These are phyloP conservation scores for Ceyx erithaca DNA, from an alignment of 2,797 vertebrate genomes.

Conservation along the genomic window DNA sequence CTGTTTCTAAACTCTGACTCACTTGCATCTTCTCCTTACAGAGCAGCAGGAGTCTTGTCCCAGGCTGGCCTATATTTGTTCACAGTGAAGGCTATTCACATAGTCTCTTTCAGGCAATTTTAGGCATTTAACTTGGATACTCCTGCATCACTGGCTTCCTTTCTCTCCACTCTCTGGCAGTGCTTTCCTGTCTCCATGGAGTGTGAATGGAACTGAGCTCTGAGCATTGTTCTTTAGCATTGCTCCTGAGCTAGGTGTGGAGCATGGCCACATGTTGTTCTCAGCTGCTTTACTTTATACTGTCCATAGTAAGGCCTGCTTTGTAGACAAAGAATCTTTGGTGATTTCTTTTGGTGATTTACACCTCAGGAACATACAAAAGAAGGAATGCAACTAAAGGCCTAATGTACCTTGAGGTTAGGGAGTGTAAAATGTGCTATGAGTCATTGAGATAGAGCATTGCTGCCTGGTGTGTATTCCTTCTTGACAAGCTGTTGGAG, in stretches of 20 bases:
- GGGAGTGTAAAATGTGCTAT: neutral
- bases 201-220: neutral
- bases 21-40: constrained; percentile 35
- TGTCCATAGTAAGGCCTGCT: neutral
- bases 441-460: neutral
- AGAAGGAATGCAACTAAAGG: neutral
- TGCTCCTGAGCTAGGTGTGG: neutral
- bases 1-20: constrained; percentile 59
- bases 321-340: neutral
- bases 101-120: constrained; percentile 30
- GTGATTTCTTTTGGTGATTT: neutral
- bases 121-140: neutral
- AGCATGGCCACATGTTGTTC: neutral
- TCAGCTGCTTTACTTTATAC: neutral
- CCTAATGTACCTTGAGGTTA: neutral
- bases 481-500: neutral
- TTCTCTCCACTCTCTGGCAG: neutral
- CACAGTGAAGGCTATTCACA: constrained; percentile 28
- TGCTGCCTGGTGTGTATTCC: neutral
- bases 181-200: neutral
- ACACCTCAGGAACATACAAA: neutral
- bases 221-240: neutral
- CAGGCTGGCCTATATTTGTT: constrained; percentile 54
- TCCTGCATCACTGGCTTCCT: neutral
- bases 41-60: constrained; percentile 46